Evolutionary conservation across 2,888 invertebrate species (phyloP), one percentile per base, ranked within the genome.

Genomic region (Philonicus albiceps): DNA sequence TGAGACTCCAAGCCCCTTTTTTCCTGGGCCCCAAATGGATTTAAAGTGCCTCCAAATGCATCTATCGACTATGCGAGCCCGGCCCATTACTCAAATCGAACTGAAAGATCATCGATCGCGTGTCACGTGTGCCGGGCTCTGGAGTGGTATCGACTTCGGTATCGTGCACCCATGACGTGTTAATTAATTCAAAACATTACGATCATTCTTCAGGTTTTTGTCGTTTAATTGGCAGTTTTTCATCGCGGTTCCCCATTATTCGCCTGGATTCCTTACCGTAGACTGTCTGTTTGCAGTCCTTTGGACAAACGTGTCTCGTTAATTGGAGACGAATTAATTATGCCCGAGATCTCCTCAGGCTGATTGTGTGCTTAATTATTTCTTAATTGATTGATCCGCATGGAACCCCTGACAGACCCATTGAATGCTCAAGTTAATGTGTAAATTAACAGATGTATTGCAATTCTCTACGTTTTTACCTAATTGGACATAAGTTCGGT

Each of bases 141-240:
- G 37, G 43, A 76, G 13, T 37, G 22, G 43, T n/a, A 22, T 22
- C 22, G 37, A n/a, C 72, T 8, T 11, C 34, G 27, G 76, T 55
- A 86, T 86, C 76, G 53, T 53, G 40, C 64, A 13, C 53, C 53
- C 34, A 40, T 78, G 53, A 86, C 78, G 86, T 86, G 86, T 86
- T 86, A 86, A 86, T 86, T 78, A 86, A 86, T 86, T 86, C 85
- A 49, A 86, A 76, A 53, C 85, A 86, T 76, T 86, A 76, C 86
- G 78, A 86, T 78, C 64, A 64, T 86, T 86, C 78, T 16, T 85
- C 74, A 75, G 75, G 31, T 85, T 85, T 78, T 86, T 78, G 86
- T 78, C 64, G 76, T 78, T 86, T 86, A 86, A 86, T 86, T 86
- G 86, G 86, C 78, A 64, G 76, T 86, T 86, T 86, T 86, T 86